Conservation (phyloP, 1,140 invertebrate species). For the Lysiphlebus fabarum region DNA sequence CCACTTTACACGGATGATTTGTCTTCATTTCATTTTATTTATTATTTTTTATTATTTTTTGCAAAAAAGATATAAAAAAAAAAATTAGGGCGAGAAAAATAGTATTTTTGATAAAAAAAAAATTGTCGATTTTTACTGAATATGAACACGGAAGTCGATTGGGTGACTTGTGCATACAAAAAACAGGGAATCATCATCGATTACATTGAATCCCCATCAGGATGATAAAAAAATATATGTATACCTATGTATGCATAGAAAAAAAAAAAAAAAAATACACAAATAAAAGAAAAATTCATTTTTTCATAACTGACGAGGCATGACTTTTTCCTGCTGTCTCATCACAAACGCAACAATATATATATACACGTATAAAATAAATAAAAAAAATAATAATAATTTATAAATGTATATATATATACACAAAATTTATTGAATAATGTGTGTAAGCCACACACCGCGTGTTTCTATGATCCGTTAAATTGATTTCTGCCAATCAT, state of each 20-base stretch:
- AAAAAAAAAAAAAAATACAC: slow-evolving; percentile 16
- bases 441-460: neutral
- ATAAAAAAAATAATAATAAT: slow-evolving; percentile 26
- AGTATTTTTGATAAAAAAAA: slow-evolving; percentile 13
- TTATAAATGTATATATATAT: slow-evolving; percentile 14
- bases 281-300: slow-evolving; percentile 21
- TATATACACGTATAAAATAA: neutral
- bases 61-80: slow-evolving; percentile 14
- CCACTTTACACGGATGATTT: slow-evolving; percentile 24
- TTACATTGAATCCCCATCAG: slow-evolving; percentile 14
- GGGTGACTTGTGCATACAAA: slow-evolving; percentile 17
- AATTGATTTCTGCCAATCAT: slow-evolving; percentile 26
- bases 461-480: slow-evolving; percentile 16
- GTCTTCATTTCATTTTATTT: slow-evolving; percentile 1
- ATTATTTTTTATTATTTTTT: neutral
- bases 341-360: slow-evolving; percentile 25
- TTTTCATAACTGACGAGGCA: slow-evolving; percentile 28
- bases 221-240: no score
- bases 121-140: neutral
- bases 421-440: neutral
- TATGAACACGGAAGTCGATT: slow-evolving; percentile 18
- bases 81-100: slow-evolving; percentile 1
- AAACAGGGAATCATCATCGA: slow-evolving; percentile 23
- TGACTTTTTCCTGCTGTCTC: slow-evolving; percentile 31
- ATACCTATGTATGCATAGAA: neutral